phyloP scores from a whole-genome alignment of 2,797 vertebrate genomes.

The Gymnothorax reevesii region DNA sequence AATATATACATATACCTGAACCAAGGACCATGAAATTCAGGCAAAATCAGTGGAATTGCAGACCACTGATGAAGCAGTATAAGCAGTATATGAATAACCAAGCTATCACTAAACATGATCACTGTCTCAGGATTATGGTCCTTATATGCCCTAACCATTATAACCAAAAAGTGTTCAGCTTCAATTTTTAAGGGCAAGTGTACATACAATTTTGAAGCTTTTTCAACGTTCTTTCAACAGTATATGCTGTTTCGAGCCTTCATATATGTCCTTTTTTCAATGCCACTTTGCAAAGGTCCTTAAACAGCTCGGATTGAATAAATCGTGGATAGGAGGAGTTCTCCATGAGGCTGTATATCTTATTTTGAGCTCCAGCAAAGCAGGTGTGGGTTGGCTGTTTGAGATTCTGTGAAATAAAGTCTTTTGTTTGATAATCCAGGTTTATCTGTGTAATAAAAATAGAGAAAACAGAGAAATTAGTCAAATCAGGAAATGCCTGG shows the following conservation, averaged over 20 bases:
- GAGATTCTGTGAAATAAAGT: conserved; percentile 74
- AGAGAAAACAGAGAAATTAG: background rate
- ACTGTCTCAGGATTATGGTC: background rate
- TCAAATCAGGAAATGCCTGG: background rate
- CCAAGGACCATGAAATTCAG: background rate
- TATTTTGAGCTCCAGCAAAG: conserved; percentile 77
- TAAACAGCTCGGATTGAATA: conserved; percentile 77
- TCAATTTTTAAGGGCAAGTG: background rate
- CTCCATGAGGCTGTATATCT: conserved; percentile 84
- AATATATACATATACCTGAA: no score
- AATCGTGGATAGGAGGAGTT: conserved; percentile 81
- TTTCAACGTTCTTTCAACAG: background rate
- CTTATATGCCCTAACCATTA: background rate
- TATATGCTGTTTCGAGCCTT: conserved; percentile 23
- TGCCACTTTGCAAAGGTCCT: conserved; percentile 70
- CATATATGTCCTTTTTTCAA: conserved; percentile 30
- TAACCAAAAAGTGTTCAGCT: background rate
- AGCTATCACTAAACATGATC: background rate
- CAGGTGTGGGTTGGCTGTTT: conserved; percentile 73
- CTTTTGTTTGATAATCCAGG: conserved; percentile 85
- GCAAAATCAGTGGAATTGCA: background rate
- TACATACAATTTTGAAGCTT: background rate
- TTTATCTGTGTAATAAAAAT: conserved; percentile 74
- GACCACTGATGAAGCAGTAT: background rate
- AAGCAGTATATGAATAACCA: background rate